Base-by-base conservation (phyloP, 2,888 invertebrate genomes). In the Trileptium ribeirensis region DNA sequence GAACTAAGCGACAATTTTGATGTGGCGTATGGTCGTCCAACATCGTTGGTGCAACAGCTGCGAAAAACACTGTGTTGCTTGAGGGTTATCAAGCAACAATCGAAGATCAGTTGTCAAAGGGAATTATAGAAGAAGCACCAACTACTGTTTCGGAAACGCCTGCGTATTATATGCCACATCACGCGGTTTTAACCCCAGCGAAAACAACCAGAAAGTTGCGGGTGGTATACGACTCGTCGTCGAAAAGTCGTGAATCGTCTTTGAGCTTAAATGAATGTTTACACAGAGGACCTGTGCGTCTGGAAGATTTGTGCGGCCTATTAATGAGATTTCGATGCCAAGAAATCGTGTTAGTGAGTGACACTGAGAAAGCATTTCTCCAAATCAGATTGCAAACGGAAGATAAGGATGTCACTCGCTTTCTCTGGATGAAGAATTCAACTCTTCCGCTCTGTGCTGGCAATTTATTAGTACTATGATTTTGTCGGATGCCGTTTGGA, bases 311-410 rank as follows among this genome's bases (percentile, higher is more conserved):
- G 29, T 3, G 64, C 1, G 81, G 79, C 0, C 80, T 85, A 19
- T 29, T 84, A 1, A 19, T 85, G 24, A 38, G 79, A 34, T 38
- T 83, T 1, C 67, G 86, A 29, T 38, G 40, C 0, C 1, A 38
- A 0, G 31, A 37, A 8, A 78, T 67, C 24, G 39, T 83, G 0
- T 19, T 85, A 1, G 38, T 83, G 0, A 74, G 83, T 19, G 84
- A 84, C 74, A 77, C 83, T 3, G 84, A 85, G 74, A 85, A 85
- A 67, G 84, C 84, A 1, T 85, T 85, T 64, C 79, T 82, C 24
- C 79, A 80, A 29, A 51, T 84, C 0, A 81, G 74, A 0, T 64
- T 85, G 0, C 74, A 79, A 37, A 31, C 67, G 2, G 36, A 67
- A 0, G 83, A 83, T 64, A 40, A 83, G 0, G 82, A 84, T n/a